Evolutionary conservation across 1,140 invertebrate species (phyloP), one percentile per base, ranked within the genome.

Genomic region (Ruditapes philippinarum): DNA sequence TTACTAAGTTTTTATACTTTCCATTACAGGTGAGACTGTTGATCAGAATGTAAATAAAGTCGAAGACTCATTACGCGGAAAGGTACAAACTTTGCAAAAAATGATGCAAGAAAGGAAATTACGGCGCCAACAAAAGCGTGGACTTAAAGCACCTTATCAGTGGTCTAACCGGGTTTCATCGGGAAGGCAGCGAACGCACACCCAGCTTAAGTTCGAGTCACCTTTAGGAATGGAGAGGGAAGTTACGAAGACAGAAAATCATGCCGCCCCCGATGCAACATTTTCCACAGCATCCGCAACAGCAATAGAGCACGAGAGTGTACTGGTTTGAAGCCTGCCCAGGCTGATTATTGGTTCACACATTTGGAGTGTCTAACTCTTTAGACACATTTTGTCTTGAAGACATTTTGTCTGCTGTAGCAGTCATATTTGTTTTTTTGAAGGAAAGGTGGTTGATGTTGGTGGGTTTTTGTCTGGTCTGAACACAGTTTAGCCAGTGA

Each of bases 331-430:
- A 88, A 65, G 62, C 73, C 42, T 36, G 62, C 74, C 76, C 74
- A 14, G 62, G 76, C 40, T 45, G 33, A 54, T 80, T 36, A 28
- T 45, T 49, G 57, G 85, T 68, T 78, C 45, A 57, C 60, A 70
- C 57, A 68, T 85, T 76, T 76, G 70, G 62, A 38, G 83, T 88
- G 85, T 88, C 85, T 88, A 84, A 79, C 85, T 78, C 85, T n/a
- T 78, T 80, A 88, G 85, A 80, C 85, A 88, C 85, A 62, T 79
- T 86, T 70, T 79, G 36, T 54, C 62, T 65, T 2, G 31, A 40
- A 19, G 82, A 7, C 82, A 70, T 84, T 40, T 84, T 70, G 62
- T 49, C 57, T 74, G 49, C 36, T 1, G 31, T 62, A 36, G 73
- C 38, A 49, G 76, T 28, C 76, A 70, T 88, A 14, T 88, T 79